Base-by-base conservation (phyloP, 1,140 invertebrate species). In the Eriosoma lanigerum region DNA sequence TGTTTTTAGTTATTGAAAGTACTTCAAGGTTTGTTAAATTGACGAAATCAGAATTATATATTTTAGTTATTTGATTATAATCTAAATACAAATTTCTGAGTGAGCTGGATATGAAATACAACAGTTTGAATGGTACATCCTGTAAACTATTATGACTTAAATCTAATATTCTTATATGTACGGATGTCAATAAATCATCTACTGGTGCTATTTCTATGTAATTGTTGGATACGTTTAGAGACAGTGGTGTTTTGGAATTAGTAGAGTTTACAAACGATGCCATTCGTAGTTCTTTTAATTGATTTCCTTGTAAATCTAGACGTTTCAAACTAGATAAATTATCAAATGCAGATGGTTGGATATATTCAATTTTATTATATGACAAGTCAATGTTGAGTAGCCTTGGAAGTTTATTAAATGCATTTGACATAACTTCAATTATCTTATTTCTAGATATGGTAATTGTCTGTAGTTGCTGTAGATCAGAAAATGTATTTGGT, bases 1-100 rank as follows among this genome's bases (percentile, higher is more conserved):
- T 89, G 84, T 96, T 96, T 83, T 92, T 89, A 75, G 91, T 88
- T 50, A 96, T 85, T 82, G 91, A 91, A 50, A 96, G 85, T 56
- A 91, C 90, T 85, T 95, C 93, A 81, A 95, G 86, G 78, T 89
- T 87, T 50, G 88, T 86, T 19, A 93, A 85, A 60, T 92, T 89
- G 13, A 89, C 89, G 84, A 95, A 93, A 2, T 90, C 90, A 83
- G 90, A 90, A 73, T 89, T 91, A 73, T 92, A 90, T 82, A 96
- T 87, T 29, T 89, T 87, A 0, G 86, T 87, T 50, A 96, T 90
- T 82, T 88, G 87, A 84, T 96, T 96, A 85, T 92, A 90, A 0
- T 92, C 92, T 56, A 94, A 84, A 83, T 91, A 89, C 15, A 93
- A 87, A 82, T 90, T 89, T 83, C 89, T 87, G 81, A 93, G 85